Base-by-base conservation (phyloP, 1,140 invertebrate species). In the Phthorimaea operculella region DNA sequence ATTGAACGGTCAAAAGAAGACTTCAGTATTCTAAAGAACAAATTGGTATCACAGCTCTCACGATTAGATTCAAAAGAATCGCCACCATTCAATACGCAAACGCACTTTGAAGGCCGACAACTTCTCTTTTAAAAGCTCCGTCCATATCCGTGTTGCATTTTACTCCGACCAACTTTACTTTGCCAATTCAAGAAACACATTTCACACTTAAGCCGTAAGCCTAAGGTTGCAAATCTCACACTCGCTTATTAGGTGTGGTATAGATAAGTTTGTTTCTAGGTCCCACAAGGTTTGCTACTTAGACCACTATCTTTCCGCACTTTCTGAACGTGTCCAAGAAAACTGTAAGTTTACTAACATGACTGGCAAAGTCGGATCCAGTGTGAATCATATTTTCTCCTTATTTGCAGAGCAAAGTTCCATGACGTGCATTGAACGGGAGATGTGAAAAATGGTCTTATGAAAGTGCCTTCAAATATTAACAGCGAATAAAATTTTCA, bases 101-200 rank as follows among this genome's bases (percentile, higher is more conserved):
- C 47, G 48, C 47, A 52, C 58, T 64, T 65, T 63, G 74, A 83
- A 80, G 79, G 79, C 65, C 56, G 71, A 72, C 76, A 68, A 74
- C 69, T 76, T 64, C 48, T 66, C 68, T 77, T 79, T 74, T 68
- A 79, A 76, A 80, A 79, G 70, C 65, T 76, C 57, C 15, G 15
- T 62, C 74, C 58, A 72, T 58, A 76, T 82, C 77, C 76, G 79
- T 66, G 65, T 81, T 73, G 62, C 61, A 66, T 54, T 58, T 60
- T 63, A 51, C 39, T 59, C 33, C 51, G 44, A 54, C 62, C 68
- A 59, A 54, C 28, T 55, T 66, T 54, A 55, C 12, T 14, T n/a
- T 55, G 48, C 33, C 16, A n/a, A 33, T 53, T 36, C 36, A 2
- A 4, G 1, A 10, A 10, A 2, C 10, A 39, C 8, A 3, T 39